Evolutionary conservation across 2,888 invertebrate genomes (phyloP).

Genomic region (Eupithecia tripunctaria): DNA sequence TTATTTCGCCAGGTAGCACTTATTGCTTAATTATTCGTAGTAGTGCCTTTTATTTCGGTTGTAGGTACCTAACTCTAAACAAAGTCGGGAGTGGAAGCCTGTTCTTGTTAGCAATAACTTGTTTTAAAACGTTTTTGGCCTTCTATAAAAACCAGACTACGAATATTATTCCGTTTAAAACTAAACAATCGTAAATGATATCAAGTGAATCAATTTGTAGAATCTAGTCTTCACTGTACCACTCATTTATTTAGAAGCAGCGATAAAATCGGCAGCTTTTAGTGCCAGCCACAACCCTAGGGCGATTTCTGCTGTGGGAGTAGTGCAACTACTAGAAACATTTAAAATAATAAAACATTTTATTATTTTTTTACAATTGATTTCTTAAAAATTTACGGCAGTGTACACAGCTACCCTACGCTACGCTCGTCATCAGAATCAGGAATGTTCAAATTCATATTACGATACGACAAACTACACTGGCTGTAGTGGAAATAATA

Average conservation of each 20-base stretch:
- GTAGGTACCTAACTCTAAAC: background rate
- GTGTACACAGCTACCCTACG: too few species aligned
- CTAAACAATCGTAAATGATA: background rate
- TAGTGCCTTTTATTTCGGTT: too few species aligned
- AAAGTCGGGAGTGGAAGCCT: background rate
- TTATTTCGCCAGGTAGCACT: too few species aligned
- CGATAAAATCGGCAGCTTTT: conserved; percentile 39
- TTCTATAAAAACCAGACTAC: background rate
- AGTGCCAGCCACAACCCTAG: conserved; percentile 38
- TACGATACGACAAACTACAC: too few species aligned
- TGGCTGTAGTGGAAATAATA: too few species aligned
- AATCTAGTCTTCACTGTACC: conserved; percentile 13
- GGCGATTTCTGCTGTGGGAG: background rate
- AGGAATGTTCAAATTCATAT: too few species aligned
- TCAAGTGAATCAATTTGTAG: conserved; percentile 4
- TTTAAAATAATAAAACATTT: background rate
- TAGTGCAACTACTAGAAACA: background rate
- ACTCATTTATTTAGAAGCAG: conserved; percentile 22
- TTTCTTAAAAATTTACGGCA: too few species aligned
- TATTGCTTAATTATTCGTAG: background rate
- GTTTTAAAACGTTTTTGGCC: background rate
- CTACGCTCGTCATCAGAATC: too few species aligned
- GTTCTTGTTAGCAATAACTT: background rate
- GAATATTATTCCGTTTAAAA: background rate
- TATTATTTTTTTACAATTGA: too few species aligned